A percentile compares a stretch with the other conserved stretches of the same genome.
phyloP scores from a whole-genome alignment of 2,797 vertebrate species.

The Premnoplex brunnescens region DNA sequence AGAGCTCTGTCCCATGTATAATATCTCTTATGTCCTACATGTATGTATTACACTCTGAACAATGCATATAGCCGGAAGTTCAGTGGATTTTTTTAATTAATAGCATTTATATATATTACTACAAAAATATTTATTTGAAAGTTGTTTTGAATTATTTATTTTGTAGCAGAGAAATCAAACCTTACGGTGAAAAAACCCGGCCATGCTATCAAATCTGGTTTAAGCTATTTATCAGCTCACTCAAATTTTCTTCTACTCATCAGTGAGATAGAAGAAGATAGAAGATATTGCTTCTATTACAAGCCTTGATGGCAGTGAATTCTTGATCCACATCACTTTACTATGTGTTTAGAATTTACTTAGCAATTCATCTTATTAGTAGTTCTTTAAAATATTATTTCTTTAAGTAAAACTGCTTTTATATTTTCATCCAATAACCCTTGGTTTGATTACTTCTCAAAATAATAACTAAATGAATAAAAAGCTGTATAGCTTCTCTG shows the following conservation, averaged over 20 bases:
- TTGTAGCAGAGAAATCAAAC: not conserved
- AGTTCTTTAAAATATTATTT: not conserved
- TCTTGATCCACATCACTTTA: not conserved
- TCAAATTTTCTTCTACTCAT: not conserved
- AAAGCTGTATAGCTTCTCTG: not conserved
- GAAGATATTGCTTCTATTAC: not conserved
- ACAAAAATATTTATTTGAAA: not conserved
- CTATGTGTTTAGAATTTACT: not conserved
- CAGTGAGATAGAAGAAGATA: not conserved
- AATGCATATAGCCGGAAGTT: not conserved
- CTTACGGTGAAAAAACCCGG: rapidly evolving
- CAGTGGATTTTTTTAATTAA: not conserved
- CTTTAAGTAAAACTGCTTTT: not conserved
- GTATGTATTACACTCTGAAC: not conserved
- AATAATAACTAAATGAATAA: not conserved
- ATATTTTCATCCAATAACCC: not conserved
- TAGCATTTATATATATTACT: not conserved
- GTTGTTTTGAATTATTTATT: not conserved
- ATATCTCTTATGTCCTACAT: not conserved
- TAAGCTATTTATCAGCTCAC: not conserved
- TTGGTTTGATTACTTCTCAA: not conserved
- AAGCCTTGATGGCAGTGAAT: not conserved
- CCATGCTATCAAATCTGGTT: not conserved
- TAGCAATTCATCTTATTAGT: not conserved
- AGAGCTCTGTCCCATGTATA: not conserved